These are phyloP conservation scores for Drosophila acutilabella DNA, from an alignment of 2,888 invertebrate genomes.

Conservation along the genomic window DNA sequence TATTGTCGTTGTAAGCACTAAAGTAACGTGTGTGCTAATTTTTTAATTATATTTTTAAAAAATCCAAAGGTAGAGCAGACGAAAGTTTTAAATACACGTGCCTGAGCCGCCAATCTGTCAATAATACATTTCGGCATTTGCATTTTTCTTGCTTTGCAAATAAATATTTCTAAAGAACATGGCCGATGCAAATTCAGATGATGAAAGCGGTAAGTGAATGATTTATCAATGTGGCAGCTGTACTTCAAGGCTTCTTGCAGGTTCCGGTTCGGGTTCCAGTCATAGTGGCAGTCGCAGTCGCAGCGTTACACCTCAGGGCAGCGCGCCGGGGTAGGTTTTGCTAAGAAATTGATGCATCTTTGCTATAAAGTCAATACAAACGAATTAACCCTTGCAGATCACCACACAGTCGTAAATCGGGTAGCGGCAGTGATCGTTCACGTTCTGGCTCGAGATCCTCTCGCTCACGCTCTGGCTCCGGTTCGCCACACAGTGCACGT, in stretches of 20 bases:
- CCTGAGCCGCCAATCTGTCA: constrained; percentile 22
- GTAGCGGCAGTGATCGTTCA: constrained; percentile 70
- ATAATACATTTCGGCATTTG: constrained; percentile 10
- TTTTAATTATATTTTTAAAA: not conserved
- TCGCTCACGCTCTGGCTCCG: constrained; percentile 63
- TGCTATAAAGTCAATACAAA: not conserved
- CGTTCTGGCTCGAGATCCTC: constrained; percentile 46
- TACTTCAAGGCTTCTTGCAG: constrained; percentile 45
- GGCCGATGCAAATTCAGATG: constrained; percentile 71
- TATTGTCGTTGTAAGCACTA: not conserved
- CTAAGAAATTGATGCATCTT: not conserved
- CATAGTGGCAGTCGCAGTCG: constrained; percentile 79
- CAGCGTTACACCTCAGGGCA: constrained; percentile 78
- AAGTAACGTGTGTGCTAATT: not conserved
- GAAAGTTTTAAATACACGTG: constrained; percentile 19
- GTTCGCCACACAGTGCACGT: constrained; percentile 72
- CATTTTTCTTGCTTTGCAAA: constrained; percentile 19
- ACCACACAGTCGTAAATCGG: constrained; percentile 74
- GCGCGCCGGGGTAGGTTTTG: constrained; percentile 64
- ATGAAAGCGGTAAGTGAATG: constrained; percentile 72
- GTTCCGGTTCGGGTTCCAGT: constrained; percentile 83
- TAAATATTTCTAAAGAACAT: constrained; percentile 46
- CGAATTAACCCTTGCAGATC: constrained; percentile 57
- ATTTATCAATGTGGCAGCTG: constrained; percentile 6
- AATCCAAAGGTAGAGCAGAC: not conserved